These are phyloP conservation scores for Mnemiopsis leidyi DNA, from an alignment of 37 sponge, comb jelly and placozoan species.

Conservation along the genomic window DNA sequence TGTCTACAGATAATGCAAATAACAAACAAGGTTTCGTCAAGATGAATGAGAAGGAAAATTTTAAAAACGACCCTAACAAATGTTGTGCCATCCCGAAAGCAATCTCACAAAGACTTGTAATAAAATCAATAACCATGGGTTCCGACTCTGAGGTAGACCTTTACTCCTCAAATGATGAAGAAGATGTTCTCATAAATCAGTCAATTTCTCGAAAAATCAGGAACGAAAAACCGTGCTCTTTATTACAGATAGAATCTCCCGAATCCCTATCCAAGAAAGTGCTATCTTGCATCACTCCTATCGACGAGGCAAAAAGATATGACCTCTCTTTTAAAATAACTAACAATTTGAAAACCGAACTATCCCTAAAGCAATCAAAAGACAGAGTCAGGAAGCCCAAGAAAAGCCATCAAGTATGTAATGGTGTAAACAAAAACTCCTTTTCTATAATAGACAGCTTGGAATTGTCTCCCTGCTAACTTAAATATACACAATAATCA, in stretches of 20 bases:
- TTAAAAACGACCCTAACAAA: no score
- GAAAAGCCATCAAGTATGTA: not conserved
- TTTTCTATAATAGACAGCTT: no score
- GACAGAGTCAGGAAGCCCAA: not conserved
- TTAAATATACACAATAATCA: no score
- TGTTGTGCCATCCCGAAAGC: no score
- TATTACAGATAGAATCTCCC: not conserved
- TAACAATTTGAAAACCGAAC: not conserved
- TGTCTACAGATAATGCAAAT: not conserved
- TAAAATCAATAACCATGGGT: not conserved
- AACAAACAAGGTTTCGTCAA: no score
- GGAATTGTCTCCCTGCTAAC: no score
- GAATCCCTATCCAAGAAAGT: not conserved
- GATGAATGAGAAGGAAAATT: no score
- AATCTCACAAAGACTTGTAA: no score
- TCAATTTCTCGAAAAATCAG: not conserved
- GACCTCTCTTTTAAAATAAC: no score
- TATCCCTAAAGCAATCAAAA: not conserved
- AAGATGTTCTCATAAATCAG: not conserved
- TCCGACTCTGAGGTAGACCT: not conserved
- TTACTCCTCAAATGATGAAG: not conserved
- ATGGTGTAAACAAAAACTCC: no score
- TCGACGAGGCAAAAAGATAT: not conserved
- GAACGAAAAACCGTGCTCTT: not conserved
- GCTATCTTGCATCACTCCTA: not conserved